A percentile compares a stretch with the other conserved stretches of the same genome.
phyloP scores from a whole-genome alignment of 2,113 vertebrate species.

The Bettongia penicillata region DNA sequence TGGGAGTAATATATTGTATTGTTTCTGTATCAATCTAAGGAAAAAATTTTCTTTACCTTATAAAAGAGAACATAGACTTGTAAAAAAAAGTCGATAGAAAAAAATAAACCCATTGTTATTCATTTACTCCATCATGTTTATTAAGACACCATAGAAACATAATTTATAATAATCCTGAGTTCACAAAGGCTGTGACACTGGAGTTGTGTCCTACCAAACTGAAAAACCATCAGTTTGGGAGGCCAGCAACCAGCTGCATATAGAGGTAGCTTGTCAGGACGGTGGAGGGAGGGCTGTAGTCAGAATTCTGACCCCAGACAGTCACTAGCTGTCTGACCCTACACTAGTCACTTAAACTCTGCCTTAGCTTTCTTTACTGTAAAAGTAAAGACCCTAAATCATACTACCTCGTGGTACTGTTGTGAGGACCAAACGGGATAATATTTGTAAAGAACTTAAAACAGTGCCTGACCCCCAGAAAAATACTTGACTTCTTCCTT shows the following conservation, averaged over 20 bases:
- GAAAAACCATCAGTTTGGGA: neutral
- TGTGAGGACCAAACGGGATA: neutral
- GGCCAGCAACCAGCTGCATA: neutral
- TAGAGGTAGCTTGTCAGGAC: no score
- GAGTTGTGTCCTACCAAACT: neutral
- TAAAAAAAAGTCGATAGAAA: neutral
- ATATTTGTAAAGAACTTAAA: neutral
- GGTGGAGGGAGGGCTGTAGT: neutral
- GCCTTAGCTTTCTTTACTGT: neutral
- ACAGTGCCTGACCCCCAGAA: neutral
- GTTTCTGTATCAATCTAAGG: neutral
- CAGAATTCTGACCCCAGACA: neutral
- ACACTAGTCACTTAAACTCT: neutral
- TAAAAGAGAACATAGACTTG: neutral
- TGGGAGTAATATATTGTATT: neutral
- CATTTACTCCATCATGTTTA: neutral
- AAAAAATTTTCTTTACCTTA: neutral
- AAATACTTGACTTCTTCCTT: neutral
- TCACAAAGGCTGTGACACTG: neutral
- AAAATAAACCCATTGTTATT: neutral
- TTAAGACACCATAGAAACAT: neutral
- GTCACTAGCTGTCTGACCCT: neutral
- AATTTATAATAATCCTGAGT: neutral
- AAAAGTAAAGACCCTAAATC: no score
- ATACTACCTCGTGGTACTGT: neutral